Percentiles rank a stretch among this genome's conserved stretches.
phyloP scores from a whole-genome alignment of 2,113 vertebrate genomes.

The Scalopus aquaticus region DNA sequence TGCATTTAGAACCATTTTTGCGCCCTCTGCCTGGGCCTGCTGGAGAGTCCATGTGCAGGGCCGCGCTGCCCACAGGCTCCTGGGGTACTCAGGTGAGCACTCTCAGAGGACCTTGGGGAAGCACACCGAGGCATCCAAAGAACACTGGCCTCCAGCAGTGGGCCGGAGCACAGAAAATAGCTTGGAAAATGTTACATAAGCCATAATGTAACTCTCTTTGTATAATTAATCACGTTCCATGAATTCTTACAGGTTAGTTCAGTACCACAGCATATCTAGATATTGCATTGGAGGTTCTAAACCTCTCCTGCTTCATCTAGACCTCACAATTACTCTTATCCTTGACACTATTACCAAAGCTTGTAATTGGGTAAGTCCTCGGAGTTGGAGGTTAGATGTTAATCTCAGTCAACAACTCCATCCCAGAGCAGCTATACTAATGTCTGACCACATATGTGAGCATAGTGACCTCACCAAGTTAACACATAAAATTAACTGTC shows the following conservation, averaged over 20 bases:
- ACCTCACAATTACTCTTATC: not conserved
- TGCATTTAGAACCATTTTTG: constrained; percentile 59
- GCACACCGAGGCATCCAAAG: too few species aligned
- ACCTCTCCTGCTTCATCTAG: not conserved
- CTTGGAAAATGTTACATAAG: not conserved
- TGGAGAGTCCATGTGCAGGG: too few species aligned
- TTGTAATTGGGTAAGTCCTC: not conserved
- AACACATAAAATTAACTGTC: not conserved
- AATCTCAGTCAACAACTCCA: not conserved
- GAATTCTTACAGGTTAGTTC: not conserved
- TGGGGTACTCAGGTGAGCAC: too few species aligned
- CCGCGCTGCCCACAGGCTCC: too few species aligned
- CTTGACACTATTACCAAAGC: not conserved
- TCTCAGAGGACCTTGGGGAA: too few species aligned
- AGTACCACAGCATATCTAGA: not conserved
- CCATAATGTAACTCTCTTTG: not conserved
- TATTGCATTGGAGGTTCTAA: not conserved
- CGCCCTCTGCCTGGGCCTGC: not conserved
- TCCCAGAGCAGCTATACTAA: not conserved
- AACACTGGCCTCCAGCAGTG: too few species aligned
- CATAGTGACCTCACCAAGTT: not conserved
- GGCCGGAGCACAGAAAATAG: too few species aligned
- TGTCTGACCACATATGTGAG: not conserved
- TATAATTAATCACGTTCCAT: not conserved
- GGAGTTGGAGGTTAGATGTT: not conserved